Evolutionary conservation across 2,888 invertebrate species (phyloP), one percentile per base, ranked within the genome.

Genomic region (Pycnomerus fuliginosus): DNA sequence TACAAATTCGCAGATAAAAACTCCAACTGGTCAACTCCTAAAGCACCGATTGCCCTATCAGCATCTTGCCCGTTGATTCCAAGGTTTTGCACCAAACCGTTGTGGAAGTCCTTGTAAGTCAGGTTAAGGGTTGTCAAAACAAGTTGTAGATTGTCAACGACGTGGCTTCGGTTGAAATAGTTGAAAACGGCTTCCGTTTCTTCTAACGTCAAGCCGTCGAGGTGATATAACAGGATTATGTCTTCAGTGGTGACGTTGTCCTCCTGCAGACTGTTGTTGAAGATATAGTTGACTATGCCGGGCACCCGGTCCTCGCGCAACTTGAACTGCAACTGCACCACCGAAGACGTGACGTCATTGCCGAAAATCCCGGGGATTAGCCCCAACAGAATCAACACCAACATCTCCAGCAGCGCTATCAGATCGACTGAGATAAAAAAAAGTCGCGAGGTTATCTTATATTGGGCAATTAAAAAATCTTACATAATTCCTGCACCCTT

Each of bases 81-180:
- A 28, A 11, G n/a, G n/a, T n/a, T n/a, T n/a, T n/a, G n/a, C n/a
- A n/a, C n/a, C n/a, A n/a, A n/a, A n/a, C n/a, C n/a, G n/a, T n/a
- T n/a, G 11, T 28, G 16, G 8, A 41, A 20, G 1, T 33, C 28
- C 3, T 8, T 13, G 28, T 33, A 33, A 2, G 8, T 11, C 2
- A 41, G 20, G 11, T 24, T 17, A 2, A 41, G n/a, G 22, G n/a
- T n/a, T 17, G 17, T 16, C 3, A 44, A 22, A 14, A 39, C 5
- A 11, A 16, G 13, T 14, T 44, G 29, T 13, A 44, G 29, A 29
- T 27, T 39, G 16, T 44, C 35, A n/a, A 44, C 44, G 10, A 39
- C 3, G 24, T 30, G 7, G 38, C 28, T 16, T 27, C 17, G 1
- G 14, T 34, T 29, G 12, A 16, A 39, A 23, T 16, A 34, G 14